Evolutionary conservation across 2,797 vertebrate species (phyloP), one percentile per base, ranked within the genome.

Genomic region (Eutrigla gurnardus): DNA sequence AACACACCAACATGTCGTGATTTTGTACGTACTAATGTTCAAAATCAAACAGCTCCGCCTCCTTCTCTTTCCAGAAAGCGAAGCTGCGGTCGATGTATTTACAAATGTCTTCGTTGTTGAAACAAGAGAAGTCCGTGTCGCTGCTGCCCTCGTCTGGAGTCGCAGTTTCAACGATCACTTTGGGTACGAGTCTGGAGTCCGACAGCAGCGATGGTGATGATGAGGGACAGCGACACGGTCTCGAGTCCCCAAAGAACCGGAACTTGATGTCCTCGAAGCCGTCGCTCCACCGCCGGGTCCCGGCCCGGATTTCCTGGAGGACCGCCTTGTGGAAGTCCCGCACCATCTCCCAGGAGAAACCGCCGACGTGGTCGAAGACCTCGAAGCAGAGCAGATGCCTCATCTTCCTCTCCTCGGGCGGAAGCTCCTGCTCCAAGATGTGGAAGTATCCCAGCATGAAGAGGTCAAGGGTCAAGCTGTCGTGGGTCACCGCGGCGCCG

Each of bases 381-480:
- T 99, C 97, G 3, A 98, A 99, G 92, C 97, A 99, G n/a, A 99
- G 96, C 53, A 99, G 94, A 80, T 98, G 97, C 69, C 98, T 96
- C 91, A 95, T 95, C 72, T 95, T 96, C 71, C 97, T 95, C 90
- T 99, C 98, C 45, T 96, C 96, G 0, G 96, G 90, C 0, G 95
- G 73, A 68, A 99, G 92, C 5, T 98, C 95, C 60, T 96, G 96
- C 86, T 99, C 97, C 77, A 99, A 92, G 54, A 99, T 96, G 93
- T 96, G 96, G 82, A 99, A 98, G 92, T 99, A 99, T 36, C 97
- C 98, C 55, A 99, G 92, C 97, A 99, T 97, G 89, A 99, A 99
- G 14, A 98, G 94, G 78, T 99, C 97, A 54, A 98, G 95, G 0
- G 97, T 96, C 84, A 99, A 92, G 84, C 85, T 94, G 42, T 95